Base-by-base conservation (phyloP, 2,797 vertebrate genomes). In the Catostomus latipinnis region DNA sequence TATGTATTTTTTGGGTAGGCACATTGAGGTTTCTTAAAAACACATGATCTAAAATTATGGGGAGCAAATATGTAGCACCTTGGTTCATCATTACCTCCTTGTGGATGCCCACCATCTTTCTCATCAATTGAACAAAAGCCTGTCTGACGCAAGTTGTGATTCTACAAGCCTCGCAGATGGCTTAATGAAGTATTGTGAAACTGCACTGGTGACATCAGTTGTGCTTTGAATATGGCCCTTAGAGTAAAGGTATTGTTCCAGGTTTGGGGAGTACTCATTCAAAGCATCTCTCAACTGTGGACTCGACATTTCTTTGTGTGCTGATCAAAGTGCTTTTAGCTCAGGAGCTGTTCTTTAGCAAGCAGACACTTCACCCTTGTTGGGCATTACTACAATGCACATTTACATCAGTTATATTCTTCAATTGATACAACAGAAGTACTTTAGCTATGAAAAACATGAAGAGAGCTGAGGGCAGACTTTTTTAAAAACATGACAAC, bases 391-490 rank as follows among this genome's bases (percentile, higher is more conserved):
- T 13, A 16, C n/a, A 8, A 11, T 12, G 5, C 45, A 13, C 14
- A 67, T 68, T 50, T n/a, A 34, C 9, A 13, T 69, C 65, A 77
- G 54, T 4, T 9, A 43, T 22, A 69, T 34, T 8, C 54, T 58
- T 56, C 14, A n/a, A 56, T 76, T 16, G 16, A 13, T 46, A 66
- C 14, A 67, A 67, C 66, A 16, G 52, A 56, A 34, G 53, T 22
- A 58, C 74, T 76, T 56, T 16, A 68, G 53, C 62, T 57, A 57
- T 57, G 62, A 67, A 76, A 67, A 60, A 8, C 9, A 9, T 50
- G 46, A 69, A 77, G 16, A 76, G 54, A 14, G 4, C 7, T 57
- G 46, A 50, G n/a, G 54, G 34, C 6, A n/a, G 56, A 22, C 54
- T 60, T 61, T 60, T 77, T 77, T 34, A 16, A 34, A 34, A 34